Conservation (phyloP, 2,888 invertebrate species). For the Dolomedes plantarius region DNA sequence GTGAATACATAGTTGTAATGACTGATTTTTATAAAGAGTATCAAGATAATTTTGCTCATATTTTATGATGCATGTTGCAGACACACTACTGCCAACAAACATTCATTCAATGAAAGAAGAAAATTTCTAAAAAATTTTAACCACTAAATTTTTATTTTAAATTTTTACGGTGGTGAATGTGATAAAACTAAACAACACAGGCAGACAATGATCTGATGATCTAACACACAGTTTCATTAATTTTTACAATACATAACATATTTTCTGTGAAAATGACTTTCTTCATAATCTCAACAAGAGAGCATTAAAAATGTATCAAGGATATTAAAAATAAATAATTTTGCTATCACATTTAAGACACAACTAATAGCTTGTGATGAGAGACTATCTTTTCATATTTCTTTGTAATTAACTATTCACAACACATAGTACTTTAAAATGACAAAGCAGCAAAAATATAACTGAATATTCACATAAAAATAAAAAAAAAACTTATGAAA, state of each 20-base stretch:
- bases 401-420: neutral
- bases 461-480: neutral
- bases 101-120: neutral
- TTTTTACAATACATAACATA: neutral
- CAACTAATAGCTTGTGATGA: neutral
- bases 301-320: neutral
- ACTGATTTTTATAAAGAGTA: too few relatives aligned
- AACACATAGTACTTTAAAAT: neutral
- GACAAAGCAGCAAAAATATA: neutral
- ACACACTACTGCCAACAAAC: too few relatives aligned
- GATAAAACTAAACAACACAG: conserved; percentile 2
- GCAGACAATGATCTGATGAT: neutral
- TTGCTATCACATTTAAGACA: conserved; percentile 3
- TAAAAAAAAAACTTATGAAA: neutral
- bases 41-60: too few relatives aligned
- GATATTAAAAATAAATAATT: conserved; percentile 12
- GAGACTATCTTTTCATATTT: neutral
- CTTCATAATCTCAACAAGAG: neutral
- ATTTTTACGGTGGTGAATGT: neutral
- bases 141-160: neutral
- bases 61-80: too few relatives aligned
- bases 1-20: too few relatives aligned
- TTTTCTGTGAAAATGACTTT: neutral
- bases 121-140: neutral
- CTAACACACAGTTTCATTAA: neutral